Conservation (phyloP, 2,113 vertebrate species). For the Xenopus borealis region DNA sequence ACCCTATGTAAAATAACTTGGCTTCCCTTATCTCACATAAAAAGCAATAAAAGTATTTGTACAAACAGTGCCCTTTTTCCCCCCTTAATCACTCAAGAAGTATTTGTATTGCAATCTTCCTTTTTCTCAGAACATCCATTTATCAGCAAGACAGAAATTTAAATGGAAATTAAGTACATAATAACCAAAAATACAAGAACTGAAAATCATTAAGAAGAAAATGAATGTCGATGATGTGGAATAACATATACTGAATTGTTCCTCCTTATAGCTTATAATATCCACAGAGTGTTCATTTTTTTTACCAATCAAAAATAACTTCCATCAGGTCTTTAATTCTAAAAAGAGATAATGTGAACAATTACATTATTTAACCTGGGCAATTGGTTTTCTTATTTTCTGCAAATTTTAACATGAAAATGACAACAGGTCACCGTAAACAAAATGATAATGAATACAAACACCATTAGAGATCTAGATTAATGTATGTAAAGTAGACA, state of each 20-base stretch:
- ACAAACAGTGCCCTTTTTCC: too few relatives aligned
- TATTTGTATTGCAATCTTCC: too few relatives aligned
- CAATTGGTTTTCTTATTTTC: neutral
- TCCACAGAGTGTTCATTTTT: neutral
- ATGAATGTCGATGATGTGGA: neutral
- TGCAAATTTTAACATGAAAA: neutral
- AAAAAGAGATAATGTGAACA: slow-evolving; percentile 4
- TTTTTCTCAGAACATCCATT: neutral
- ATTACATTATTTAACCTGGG: slow-evolving; percentile 3
- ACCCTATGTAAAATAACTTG: too few relatives aligned
- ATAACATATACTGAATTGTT: neutral
- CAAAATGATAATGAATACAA: neutral
- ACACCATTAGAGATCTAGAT: too few relatives aligned
- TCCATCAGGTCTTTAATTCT: slow-evolving; percentile 2
- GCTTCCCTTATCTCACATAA: too few relatives aligned
- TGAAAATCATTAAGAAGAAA: neutral
- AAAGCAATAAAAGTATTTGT: too few relatives aligned
- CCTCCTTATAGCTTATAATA: too few relatives aligned
- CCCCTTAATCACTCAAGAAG: too few relatives aligned
- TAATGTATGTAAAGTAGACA: too few relatives aligned
- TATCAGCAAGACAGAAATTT: neutral
- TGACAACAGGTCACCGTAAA: neutral
- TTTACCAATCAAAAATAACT: neutral
- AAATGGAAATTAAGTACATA: neutral
- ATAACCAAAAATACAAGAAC: neutral